A percentile compares a stretch with the other conserved stretches of the same genome.
Conservation (phyloP, 2,888 invertebrate species). For the Anthrax anthrax region DNA sequence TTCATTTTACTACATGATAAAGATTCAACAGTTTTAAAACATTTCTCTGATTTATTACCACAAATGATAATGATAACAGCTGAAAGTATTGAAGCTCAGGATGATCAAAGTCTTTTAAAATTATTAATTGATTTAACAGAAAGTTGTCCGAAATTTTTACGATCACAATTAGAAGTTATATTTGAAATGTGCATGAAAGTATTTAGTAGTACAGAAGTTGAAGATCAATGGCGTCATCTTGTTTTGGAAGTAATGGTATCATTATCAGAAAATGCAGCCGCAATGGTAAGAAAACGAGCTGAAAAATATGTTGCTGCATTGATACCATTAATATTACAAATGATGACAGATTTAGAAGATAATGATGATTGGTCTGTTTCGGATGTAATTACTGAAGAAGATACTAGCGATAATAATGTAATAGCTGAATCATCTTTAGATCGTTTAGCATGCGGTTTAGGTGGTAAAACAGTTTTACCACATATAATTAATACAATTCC, state of each 20-base stretch:
- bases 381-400: constrained; percentile 82
- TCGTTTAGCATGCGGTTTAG: constrained; percentile 92
- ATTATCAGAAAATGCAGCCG: constrained; percentile 80
- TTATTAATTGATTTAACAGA: constrained; percentile 90
- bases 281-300: constrained; percentile 89
- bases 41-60: constrained; percentile 73
- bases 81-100: constrained; percentile 66
- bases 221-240: constrained; percentile 77
- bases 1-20: constrained; percentile 90
- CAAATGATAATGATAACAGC: constrained; percentile 57
- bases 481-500: constrained; percentile 77
- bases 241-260: constrained; percentile 71
- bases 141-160: constrained; percentile 79
- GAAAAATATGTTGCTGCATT: constrained; percentile 65
- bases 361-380: constrained; percentile 77
- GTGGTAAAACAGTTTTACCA: constrained; percentile 80
- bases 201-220: constrained; percentile 52
- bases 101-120: constrained; percentile 84
- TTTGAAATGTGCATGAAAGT: constrained; percentile 80
- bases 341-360: constrained; percentile 92
- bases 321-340: constrained; percentile 73
- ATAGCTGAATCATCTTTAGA: constrained; percentile 95
- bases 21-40: constrained; percentile 76
- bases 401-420: constrained; percentile 87
- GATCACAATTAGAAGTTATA: constrained; percentile 72